Percentiles rank a stretch among this genome's conserved stretches.
Evolutionary conservation across 2,888 invertebrate species (phyloP).

Genomic region (Aethes cnicana): DNA sequence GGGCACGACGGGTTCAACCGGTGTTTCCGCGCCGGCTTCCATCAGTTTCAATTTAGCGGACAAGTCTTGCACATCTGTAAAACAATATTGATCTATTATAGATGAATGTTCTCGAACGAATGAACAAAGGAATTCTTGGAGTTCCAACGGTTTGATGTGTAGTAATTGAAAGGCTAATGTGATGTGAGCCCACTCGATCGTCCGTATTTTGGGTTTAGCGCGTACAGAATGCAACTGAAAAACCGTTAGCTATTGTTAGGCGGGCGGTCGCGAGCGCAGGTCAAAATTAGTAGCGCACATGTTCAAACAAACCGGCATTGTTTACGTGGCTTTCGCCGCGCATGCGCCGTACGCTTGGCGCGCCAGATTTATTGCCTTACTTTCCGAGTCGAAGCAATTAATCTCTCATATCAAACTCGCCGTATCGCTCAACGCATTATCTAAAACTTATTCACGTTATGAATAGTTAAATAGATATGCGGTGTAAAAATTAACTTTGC

Average conservation of each 20-base stretch:
- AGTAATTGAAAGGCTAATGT: conserved; percentile 15
- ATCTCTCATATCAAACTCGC: conserved; percentile 19
- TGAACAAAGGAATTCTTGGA: conserved; percentile 4
- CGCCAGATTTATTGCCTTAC: conserved; percentile 31
- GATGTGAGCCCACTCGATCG: conserved; percentile 24
- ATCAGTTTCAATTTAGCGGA: conserved; percentile 86
- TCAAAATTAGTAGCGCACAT: conserved; percentile 80
- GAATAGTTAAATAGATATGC: too few relatives aligned
- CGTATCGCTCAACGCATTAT: conserved; percentile 13
- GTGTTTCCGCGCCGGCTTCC: conserved; percentile 72
- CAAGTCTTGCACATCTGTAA: conserved; percentile 87
- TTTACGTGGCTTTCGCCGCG: conserved; percentile 58
- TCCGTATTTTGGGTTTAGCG: conserved; percentile 53
- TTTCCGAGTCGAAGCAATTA: conserved; percentile 17
- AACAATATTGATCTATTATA: too few relatives aligned
- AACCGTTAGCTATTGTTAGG: conserved; percentile 78
- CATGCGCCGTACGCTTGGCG: conserved; percentile 39
- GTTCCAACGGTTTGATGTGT: background rate
- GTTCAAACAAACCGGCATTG: conserved; percentile 76
- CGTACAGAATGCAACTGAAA: conserved; percentile 57
- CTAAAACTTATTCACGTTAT: too few relatives aligned
- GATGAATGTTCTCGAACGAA: too few relatives aligned
- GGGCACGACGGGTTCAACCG: conserved; percentile 60
- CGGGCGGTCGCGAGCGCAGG: conserved; percentile 60
- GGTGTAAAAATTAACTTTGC: too few relatives aligned